Base-by-base conservation (phyloP, 1,140 invertebrate species). In the Drosophila kanapiae region DNA sequence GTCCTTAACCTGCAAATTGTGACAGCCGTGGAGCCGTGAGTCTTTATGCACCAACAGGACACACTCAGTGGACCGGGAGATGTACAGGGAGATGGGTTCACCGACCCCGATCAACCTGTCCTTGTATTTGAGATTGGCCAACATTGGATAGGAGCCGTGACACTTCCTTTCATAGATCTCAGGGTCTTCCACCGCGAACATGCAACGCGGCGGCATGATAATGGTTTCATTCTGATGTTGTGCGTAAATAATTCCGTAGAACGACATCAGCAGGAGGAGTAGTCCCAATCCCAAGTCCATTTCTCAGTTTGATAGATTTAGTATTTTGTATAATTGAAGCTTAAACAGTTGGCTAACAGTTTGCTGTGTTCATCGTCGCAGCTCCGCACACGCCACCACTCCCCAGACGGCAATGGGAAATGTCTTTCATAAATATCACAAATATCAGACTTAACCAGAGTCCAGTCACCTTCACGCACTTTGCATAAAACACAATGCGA, bases 41-140 rank as follows among this genome's bases (percentile, higher is more conserved):
- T 18, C 14, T 40, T 90, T 88, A 10, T 84, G 51, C 0, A 79
- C 8, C 14, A 78, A 38, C 47, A 88, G 13, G 0, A 80, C 27
- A 9, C 57, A 43, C 0, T 83, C 48, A n/a, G 42, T 7, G 0
- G 83, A 58, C 0, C 4, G 3, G 0, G 85, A 38, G 68, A 87
- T 59, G n/a, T 62, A 87, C 0, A 87, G 11, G 0, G 58, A 53
- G 23, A 78, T 75, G 0, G 53, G 63, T 29, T 87, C 84, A n/a
- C 74, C 69, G 0, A 58, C 18, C 4, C 48, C 43, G 2, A 90
- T 62, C 4, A 49, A 67, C 0, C 54, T 90, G 27, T 88, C 84
- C 0, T 70, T 74, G 11, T 53, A 90, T 18, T 75, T 80, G 6
- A 31, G 68, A 4, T 54, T 18, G 0, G 59, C 74, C 38, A 75